phyloP scores from a whole-genome alignment of 2,113 vertebrate genomes.

The Corapipo altera region DNA sequence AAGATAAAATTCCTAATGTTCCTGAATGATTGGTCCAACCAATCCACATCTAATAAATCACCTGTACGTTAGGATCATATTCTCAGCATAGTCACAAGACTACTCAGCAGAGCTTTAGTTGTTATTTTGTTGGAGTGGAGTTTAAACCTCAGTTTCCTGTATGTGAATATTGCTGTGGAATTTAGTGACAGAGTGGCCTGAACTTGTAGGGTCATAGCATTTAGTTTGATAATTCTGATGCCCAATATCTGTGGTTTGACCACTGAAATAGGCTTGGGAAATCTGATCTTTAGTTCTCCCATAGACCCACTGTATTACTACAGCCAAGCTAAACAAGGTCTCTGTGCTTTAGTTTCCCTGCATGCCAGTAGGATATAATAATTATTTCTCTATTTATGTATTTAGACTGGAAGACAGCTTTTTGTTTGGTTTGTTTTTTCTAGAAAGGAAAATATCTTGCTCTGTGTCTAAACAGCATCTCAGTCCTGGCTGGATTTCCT shows the following conservation, averaged over 20 bases:
- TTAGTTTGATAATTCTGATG: neutral
- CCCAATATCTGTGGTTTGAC: neutral
- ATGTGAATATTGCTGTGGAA: neutral
- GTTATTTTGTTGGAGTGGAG: neutral
- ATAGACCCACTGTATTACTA: neutral
- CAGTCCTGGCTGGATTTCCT: neutral
- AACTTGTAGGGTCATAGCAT: neutral
- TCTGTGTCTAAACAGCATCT: neutral
- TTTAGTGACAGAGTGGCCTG: neutral
- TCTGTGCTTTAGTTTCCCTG: neutral
- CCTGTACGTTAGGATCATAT: neutral
- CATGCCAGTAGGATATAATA: neutral
- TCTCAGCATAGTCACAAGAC: neutral
- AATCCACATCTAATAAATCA: neutral
- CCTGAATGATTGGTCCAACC: neutral
- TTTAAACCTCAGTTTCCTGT: neutral
- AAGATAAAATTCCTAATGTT: neutral
- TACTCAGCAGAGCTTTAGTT: neutral
- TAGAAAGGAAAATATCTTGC: neutral
- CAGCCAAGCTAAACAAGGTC: neutral
- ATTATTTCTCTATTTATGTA: neutral
- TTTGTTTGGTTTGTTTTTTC: neutral
- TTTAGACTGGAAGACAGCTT: neutral
- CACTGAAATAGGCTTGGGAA: neutral
- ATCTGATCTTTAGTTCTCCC: neutral